Conservation (phyloP, 2,113 vertebrate species). For the Corvus hawaiiensis region DNA sequence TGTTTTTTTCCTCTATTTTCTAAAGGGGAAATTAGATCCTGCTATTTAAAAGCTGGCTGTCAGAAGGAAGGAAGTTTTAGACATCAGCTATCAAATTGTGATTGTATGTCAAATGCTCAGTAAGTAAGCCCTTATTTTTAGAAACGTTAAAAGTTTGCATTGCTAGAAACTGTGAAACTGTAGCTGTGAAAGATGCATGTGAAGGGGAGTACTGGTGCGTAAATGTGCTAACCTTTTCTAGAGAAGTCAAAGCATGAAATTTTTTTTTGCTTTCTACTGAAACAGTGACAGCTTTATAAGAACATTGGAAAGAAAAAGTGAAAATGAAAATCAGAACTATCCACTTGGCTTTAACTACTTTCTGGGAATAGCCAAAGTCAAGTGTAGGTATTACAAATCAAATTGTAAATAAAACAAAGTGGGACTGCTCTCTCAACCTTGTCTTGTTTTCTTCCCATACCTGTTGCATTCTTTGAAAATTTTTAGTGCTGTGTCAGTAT, state of each 20-base stretch:
- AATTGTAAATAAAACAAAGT: not conserved
- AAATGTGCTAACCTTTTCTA: not conserved
- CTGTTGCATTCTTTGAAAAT: not conserved
- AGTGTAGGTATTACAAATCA: not conserved
- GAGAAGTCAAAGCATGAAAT: not conserved
- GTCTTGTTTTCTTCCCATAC: not conserved
- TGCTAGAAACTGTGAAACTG: not conserved
- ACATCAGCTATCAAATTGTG: slow-evolving; percentile 48
- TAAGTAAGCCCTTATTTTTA: slow-evolving; percentile 58
- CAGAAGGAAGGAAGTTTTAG: slow-evolving; percentile 68
- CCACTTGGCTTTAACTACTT: not conserved
- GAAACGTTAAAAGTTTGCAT: not conserved
- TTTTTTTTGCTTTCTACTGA: not conserved
- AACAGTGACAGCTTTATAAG: not conserved
- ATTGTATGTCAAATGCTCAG: slow-evolving; percentile 63
- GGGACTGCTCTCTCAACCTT: not conserved
- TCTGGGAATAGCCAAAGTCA: not conserved
- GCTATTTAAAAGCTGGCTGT: slow-evolving; percentile 74
- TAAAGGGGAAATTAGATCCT: slow-evolving; percentile 75
- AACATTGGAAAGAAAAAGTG: not conserved
- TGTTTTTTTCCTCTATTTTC: not conserved
- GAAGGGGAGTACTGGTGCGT: not conserved
- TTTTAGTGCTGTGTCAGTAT: not conserved
- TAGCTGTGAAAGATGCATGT: not conserved
- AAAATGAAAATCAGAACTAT: not conserved